phyloP scores from a whole-genome alignment of 2,113 vertebrate genomes.

The Piaya cayana region DNA sequence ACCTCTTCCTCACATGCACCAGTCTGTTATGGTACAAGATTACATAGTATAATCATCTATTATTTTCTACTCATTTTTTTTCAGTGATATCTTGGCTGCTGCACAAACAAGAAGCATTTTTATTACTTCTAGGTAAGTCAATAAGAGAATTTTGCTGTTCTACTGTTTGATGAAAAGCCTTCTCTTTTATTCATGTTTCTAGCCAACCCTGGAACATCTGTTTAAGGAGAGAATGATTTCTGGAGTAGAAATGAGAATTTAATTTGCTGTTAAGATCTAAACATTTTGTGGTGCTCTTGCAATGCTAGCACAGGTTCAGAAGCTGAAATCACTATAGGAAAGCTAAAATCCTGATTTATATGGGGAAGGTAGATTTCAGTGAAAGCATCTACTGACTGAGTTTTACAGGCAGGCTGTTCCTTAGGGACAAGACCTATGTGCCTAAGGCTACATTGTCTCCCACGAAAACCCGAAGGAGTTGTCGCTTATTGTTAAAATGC shows the following conservation, averaged over 20 bases:
- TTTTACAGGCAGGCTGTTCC: neutral
- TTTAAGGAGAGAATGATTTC: neutral
- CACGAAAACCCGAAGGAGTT: neutral
- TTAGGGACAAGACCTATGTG: neutral
- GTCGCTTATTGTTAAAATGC: neutral
- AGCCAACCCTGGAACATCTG: neutral
- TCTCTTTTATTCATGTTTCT: neutral
- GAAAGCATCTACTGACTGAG: neutral
- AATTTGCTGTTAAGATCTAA: neutral
- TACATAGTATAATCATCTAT: neutral
- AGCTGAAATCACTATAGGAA: neutral
- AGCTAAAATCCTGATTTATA: neutral
- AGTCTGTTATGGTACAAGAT: neutral
- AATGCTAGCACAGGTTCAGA: neutral
- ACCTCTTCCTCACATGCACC: fast-evolving
- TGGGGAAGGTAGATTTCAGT: neutral
- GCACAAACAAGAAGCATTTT: neutral
- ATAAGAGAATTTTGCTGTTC: neutral
- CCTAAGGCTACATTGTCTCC: neutral
- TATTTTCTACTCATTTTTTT: neutral
- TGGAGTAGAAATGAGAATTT: neutral
- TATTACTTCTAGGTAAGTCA: neutral
- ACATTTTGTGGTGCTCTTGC: neutral
- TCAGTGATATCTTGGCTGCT: neutral
- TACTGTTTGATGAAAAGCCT: neutral